Evolutionary conservation across 2,113 vertebrate species (phyloP).

Genomic region (Smithornis capensis): DNA sequence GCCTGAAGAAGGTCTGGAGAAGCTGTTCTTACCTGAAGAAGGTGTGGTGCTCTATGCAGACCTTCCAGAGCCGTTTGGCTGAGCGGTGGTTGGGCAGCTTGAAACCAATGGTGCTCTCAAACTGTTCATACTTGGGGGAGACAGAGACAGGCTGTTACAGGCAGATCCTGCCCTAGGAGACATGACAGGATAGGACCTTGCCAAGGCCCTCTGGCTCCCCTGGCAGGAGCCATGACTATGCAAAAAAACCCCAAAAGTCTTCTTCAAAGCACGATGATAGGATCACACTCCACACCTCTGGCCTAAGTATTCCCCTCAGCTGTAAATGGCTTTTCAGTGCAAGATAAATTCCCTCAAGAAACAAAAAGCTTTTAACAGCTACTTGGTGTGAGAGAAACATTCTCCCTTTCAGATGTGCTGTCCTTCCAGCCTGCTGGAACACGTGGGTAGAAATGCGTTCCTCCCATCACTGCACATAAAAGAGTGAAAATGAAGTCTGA

Average conservation of each 20-base stretch:
- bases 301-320: neutral
- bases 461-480: neutral
- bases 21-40: constrained; percentile 91
- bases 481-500: neutral
- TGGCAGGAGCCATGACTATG: neutral
- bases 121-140: constrained; percentile 90
- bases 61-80: constrained; percentile 97
- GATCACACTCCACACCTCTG: neutral
- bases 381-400: neutral
- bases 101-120: constrained; percentile 98
- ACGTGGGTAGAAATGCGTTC: neutral
- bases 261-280: neutral
- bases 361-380: neutral
- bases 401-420: neutral
- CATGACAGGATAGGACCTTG: neutral
- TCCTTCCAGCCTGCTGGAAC: neutral
- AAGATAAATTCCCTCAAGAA: neutral
- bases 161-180: neutral
- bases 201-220: neutral
- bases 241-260: neutral
- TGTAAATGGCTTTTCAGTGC: neutral
- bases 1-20: neutral
- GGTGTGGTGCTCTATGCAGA: constrained; percentile 99
- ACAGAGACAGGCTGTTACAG: neutral
- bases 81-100: constrained; percentile 97